These are phyloP conservation scores for Planococcus citri DNA, from an alignment of 1,140 invertebrate genomes.

Conservation along the genomic window DNA sequence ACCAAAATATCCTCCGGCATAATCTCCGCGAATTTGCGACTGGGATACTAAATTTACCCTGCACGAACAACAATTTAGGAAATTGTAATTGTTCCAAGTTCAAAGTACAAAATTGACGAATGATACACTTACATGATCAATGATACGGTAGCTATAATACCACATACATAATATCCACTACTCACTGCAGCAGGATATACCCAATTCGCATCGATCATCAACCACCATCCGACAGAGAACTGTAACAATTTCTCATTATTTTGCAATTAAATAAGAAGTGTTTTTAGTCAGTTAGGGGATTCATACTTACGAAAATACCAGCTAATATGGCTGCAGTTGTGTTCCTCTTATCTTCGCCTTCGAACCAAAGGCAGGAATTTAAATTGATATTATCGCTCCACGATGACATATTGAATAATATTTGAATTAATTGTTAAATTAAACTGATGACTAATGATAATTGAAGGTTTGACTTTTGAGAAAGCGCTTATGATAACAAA, in stretches of 20 bases:
- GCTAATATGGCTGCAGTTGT: slow-evolving; percentile 66
- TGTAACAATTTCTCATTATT: slow-evolving; percentile 37
- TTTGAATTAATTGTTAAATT: no score
- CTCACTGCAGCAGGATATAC: slow-evolving; percentile 58
- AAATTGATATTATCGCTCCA: slow-evolving; percentile 41
- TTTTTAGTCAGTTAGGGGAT: no score
- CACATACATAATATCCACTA: slow-evolving; percentile 81
- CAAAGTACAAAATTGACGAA: background rate
- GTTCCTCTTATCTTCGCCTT: slow-evolving; percentile 61
- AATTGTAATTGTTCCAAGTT: background rate
- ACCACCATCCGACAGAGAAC: slow-evolving; percentile 97
- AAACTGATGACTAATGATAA: no score
- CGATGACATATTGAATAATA: slow-evolving; percentile 13
- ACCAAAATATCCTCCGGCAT: slow-evolving; percentile 76
- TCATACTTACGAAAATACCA: slow-evolving; percentile 66
- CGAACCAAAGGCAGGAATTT: slow-evolving; percentile 47
- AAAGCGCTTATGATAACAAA: no score
- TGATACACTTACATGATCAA: slow-evolving; percentile 73
- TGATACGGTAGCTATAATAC: slow-evolving; percentile 84
- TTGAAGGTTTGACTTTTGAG: no score
- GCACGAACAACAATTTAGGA: slow-evolving; percentile 27
- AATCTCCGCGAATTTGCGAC: slow-evolving; percentile 82
- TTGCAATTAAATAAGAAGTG: background rate
- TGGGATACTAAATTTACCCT: slow-evolving; percentile 95
- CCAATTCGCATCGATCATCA: slow-evolving; percentile 86